Base-by-base conservation (phyloP, 2,113 vertebrate genomes). In the Agapornis roseicollis region DNA sequence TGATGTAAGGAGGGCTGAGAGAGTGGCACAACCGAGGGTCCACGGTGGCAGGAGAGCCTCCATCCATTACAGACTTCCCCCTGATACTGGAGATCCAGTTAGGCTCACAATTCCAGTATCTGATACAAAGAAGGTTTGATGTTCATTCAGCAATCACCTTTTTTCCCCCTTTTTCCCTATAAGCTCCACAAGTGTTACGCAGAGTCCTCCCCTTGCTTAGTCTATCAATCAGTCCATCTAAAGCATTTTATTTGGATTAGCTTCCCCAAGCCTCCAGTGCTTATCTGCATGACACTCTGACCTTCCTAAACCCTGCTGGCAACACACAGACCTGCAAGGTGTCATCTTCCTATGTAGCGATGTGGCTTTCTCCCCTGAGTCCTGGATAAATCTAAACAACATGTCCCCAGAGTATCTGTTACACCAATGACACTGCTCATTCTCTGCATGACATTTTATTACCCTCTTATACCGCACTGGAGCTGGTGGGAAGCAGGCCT, bases 101-200 rank as follows among this genome's bases (percentile, higher is more conserved):
- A 50, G 33, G 28, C 19, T 74, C 7, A 0, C 2, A 76, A 72
- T 52, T 55, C 25, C 17, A 61, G 28, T 11, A 25, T 41, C 8
- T 1, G 13, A 66, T 8, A 44, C 0, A 0, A 68, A 61, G 16
- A 55, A 9, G 22, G 5, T 7, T 66, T 61, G 41, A 58, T 11
- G 7, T 42, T 74, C 23, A 47, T 72, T 72, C 52, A 88, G 17
- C 18, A 49, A 70, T 20, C 37, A 28, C 2, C 18, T 46, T 39
- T 69, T 39, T 10, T 6, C 15, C 10, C 29, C 9, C 4, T 10
- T 22, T 78, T 58, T 35, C 29, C 29, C 70, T 70, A 69, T 52
- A 49, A 20, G 15, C 19, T 37, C n/a, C 61, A 78, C 47, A 74
- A 78, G 41, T 2, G 4, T 4, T 46, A 16, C 8, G 42, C 18